These are phyloP conservation scores for Erinaceus europaeus DNA, from an alignment of 2,113 vertebrate genomes.

Conservation along the genomic window DNA sequence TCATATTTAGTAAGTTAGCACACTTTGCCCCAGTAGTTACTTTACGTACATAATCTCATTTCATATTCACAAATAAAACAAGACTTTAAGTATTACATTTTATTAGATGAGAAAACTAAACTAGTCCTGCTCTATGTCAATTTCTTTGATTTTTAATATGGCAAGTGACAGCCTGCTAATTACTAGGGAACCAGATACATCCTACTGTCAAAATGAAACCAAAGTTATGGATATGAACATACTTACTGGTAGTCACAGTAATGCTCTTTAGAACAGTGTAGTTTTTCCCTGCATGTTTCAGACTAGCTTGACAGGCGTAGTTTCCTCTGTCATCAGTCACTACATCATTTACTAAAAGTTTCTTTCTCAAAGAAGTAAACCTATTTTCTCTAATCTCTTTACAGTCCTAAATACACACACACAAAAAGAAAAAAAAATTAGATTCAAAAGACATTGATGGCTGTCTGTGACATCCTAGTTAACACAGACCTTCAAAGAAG, in stretches of 20 bases:
- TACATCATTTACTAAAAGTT: conserved; percentile 38
- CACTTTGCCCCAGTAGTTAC: not conserved
- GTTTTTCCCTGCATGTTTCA: not conserved
- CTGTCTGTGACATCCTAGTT: not conserved
- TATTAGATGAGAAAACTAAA: not conserved
- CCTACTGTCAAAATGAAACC: not conserved
- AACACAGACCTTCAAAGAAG: not conserved
- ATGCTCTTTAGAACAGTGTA: conserved; percentile 18
- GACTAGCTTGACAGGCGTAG: not conserved
- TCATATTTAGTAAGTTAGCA: no score
- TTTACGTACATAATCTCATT: not conserved
- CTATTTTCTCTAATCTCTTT: conserved; percentile 32
- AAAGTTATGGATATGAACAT: accelerated
- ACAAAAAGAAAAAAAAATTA: not conserved
- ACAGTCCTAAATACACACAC: conserved; percentile 48
- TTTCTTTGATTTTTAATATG: not conserved
- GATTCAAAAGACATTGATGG: not conserved
- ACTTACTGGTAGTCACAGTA: conserved; percentile 53
- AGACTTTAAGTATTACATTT: not conserved
- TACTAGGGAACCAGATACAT: not conserved
- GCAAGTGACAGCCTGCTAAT: not conserved
- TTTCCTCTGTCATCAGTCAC: not conserved
- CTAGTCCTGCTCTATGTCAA: not conserved
- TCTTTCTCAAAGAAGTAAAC: not conserved
- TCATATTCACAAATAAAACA: not conserved